Evolutionary conservation across 37 sponge, comb jelly and placozoan species (phyloP).

Genomic region (Trichoplax adhaerens): DNA sequence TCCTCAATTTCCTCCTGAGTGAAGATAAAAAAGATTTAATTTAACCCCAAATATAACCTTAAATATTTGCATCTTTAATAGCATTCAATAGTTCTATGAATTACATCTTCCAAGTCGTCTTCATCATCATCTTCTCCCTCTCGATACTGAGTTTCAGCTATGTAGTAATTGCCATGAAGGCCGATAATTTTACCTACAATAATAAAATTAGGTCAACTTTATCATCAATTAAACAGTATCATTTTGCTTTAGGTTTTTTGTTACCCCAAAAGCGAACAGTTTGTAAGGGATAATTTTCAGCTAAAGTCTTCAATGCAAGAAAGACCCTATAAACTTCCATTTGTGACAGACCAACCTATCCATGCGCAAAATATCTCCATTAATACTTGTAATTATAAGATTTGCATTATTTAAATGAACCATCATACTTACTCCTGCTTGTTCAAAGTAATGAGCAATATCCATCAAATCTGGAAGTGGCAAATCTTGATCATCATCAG

Average conservation of each 20-base stretch:
- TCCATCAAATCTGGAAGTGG: constrained; percentile 84
- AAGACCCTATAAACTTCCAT: constrained; percentile 66
- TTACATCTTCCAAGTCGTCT: constrained; percentile 29
- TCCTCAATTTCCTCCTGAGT: neutral
- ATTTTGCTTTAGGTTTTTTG: neutral
- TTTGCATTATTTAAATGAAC: neutral
- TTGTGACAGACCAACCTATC: constrained; percentile 59
- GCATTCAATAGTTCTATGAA: neutral
- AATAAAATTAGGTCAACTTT: neutral
- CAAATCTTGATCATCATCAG: constrained; percentile 74
- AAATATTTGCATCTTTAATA: no score
- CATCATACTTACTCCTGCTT: constrained; percentile 52
- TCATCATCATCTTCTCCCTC: constrained; percentile 67
- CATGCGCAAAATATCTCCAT: neutral
- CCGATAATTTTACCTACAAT: constrained; percentile 74
- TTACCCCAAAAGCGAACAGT: constrained; percentile 85
- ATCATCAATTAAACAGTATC: no score
- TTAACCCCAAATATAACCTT: neutral
- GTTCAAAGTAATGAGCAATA: constrained; percentile 51
- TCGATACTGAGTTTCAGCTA: constrained; percentile 81
- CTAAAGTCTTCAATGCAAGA: constrained; percentile 77
- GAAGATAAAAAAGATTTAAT: neutral
- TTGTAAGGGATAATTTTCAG: constrained; percentile 41
- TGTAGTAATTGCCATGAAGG: constrained; percentile 58
- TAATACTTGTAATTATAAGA: neutral